Percentiles rank a stretch among this genome's conserved stretches.
Evolutionary conservation across 1,140 invertebrate species (phyloP).

Genomic region (Vanessa tameamea): DNA sequence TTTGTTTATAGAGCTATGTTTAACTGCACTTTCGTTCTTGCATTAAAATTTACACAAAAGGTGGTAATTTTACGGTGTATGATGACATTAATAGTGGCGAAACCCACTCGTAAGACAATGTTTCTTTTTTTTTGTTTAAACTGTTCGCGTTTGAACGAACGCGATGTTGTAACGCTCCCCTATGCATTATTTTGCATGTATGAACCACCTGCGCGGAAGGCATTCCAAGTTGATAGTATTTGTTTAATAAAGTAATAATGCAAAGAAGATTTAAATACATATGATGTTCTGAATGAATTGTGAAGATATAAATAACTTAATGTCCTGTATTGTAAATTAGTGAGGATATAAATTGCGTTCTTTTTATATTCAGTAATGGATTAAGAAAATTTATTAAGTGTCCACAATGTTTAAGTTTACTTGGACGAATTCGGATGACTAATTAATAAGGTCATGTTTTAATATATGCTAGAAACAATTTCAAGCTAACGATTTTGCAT

Average conservation of each 20-base stretch:
- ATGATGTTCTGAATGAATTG: neutral
- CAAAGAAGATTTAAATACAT: neutral
- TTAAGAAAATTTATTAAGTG: too few relatives aligned
- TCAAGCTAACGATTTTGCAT: neutral
- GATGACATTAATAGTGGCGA: slow-evolving; percentile 67
- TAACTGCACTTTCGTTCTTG: slow-evolving; percentile 59
- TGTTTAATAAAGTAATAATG: slow-evolving; percentile 16
- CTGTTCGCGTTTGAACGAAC: slow-evolving; percentile 54
- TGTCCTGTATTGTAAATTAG: too few relatives aligned
- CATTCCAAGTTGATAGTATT: slow-evolving; percentile 18
- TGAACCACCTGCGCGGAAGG: slow-evolving; percentile 39
- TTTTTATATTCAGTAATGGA: too few relatives aligned
- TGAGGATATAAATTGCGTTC: too few relatives aligned
- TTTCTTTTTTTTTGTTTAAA: slow-evolving; percentile 58
- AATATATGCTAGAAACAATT: neutral
- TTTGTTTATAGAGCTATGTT: slow-evolving; percentile 55
- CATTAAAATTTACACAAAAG: slow-evolving; percentile 73
- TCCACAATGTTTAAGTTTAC: too few relatives aligned
- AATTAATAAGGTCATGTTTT: neutral
- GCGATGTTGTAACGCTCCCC: slow-evolving; percentile 38
- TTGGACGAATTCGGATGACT: too few relatives aligned
- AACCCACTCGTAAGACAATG: slow-evolving; percentile 53
- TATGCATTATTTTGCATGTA: slow-evolving; percentile 53
- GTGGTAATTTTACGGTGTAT: slow-evolving; percentile 71
- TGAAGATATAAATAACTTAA: too few relatives aligned